These are phyloP conservation scores for Folsomia candida DNA, from an alignment of 2,888 invertebrate species.

Conservation along the genomic window DNA sequence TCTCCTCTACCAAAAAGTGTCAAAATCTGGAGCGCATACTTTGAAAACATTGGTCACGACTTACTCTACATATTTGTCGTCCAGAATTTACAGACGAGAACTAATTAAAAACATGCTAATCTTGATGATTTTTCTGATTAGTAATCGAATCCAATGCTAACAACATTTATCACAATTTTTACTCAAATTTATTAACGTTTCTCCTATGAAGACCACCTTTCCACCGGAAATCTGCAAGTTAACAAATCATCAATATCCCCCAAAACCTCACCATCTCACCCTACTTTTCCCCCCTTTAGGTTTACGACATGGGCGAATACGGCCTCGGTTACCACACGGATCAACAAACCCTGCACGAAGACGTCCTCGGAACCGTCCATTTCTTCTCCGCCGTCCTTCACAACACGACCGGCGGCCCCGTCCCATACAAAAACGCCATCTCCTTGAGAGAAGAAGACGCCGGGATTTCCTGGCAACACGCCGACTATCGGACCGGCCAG, in stretches of 20 bases:
- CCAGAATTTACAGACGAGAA: too few species aligned
- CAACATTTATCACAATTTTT: too few species aligned
- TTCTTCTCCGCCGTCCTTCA: conserved; percentile 21
- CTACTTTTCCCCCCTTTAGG: too few species aligned
- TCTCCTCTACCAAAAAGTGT: too few species aligned
- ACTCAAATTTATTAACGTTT: too few species aligned
- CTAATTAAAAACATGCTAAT: too few species aligned
- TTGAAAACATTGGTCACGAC: not conserved
- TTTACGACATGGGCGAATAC: conserved; percentile 34
- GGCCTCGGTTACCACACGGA: conserved; percentile 24
- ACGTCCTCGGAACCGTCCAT: conserved; percentile 25
- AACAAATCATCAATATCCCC: not conserved
- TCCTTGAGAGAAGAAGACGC: conserved; percentile 36
- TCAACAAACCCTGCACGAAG: conserved; percentile 6
- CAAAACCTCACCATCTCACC: too few species aligned
- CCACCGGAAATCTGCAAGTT: conserved; percentile 34
- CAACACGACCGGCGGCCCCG: conserved; percentile 16
- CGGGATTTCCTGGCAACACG: conserved; percentile 27
- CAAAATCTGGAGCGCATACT: too few species aligned
- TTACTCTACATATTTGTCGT: too few species aligned
- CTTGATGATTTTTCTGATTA: too few species aligned
- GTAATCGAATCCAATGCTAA: too few species aligned
- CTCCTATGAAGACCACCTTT: conserved; percentile 36
- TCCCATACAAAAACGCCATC: conserved; percentile 13
- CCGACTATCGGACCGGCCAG: conserved; percentile 24